phyloP scores from a whole-genome alignment of 1,140 invertebrate genomes.

The Lepidurus packardi region DNA sequence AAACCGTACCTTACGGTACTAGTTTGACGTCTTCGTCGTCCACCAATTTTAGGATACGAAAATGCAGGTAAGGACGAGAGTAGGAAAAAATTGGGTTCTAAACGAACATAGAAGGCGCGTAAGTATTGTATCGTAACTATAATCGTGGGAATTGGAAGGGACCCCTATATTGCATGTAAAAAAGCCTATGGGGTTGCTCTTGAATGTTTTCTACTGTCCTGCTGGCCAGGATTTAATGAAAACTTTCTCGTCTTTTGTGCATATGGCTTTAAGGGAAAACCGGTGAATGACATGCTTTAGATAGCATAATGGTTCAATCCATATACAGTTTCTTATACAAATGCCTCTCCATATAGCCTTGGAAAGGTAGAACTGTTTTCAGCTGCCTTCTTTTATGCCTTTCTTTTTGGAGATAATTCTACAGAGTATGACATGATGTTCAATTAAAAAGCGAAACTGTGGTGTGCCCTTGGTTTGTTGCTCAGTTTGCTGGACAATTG shows the following conservation, averaged over 20 bases:
- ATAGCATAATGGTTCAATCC: not conserved
- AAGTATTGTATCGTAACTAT: not conserved
- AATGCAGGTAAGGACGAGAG: not conserved
- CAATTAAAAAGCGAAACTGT: not conserved
- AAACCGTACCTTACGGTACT: conserved; percentile 10
- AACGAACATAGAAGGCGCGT: not conserved
- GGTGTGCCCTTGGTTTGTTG: not conserved
- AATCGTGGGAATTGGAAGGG: not conserved
- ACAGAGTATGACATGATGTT: not conserved
- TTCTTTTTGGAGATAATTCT: not conserved
- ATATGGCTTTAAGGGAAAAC: no score
- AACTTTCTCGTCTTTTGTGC: no score
- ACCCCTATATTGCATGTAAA: not conserved
- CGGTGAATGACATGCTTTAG: no score
- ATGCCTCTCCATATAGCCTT: not conserved
- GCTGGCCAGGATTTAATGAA: not conserved
- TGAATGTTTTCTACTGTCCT: not conserved
- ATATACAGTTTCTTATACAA: not conserved
- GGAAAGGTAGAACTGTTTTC: not conserved
- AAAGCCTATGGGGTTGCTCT: not conserved
- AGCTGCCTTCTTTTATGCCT: not conserved
- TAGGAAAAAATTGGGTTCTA: not conserved
- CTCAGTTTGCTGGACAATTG: not conserved
- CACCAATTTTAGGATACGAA: not conserved
- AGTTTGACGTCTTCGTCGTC: conserved; percentile 12